Evolutionary conservation across 1,140 invertebrate species (phyloP), one percentile per base, ranked within the genome.

Genomic region (Ceratosolen solmsi): DNA sequence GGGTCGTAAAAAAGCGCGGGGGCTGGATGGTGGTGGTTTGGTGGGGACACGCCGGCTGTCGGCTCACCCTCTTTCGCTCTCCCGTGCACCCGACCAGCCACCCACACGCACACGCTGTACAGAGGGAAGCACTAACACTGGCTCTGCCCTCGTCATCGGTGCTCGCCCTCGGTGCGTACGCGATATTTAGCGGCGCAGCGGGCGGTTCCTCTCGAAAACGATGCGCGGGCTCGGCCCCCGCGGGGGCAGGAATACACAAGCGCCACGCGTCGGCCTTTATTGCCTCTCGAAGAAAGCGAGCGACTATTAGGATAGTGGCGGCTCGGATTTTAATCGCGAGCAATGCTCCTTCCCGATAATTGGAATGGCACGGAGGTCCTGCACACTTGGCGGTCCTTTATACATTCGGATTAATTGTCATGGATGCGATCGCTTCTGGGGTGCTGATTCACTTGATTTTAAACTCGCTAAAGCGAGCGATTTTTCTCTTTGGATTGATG

Each of bases 211-310:
- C 22, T 81, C 58, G 79, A 84, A 78, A 68, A 68, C 20, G 33
- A 84, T 81, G 75, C 46, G 46, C 78, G 82, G 63, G 75, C 46
- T 36, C 78, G 82, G 63, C 85, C 84, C 86, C 58, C 79, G n/a
- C 38, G 65, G 8, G 56, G 8, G 30, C 8, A 46, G 3, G 79
- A 33, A 68, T 65, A 79, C n/a, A 74, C 51, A 70, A 74, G 78
- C 74, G 88, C 85, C 87, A 88, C 88, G 88, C 88, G 87, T 87
- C 86, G 60, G 46, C 33, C 86, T 83, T 88, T 89, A 89, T 88
- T 89, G 88, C 87, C 87, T 89, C 75, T 84, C 84, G 83, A 83
- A n/a, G 63, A 68, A 38, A 38, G 33, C 63, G 63, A n/a, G 63
- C 25, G 5, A 38, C 63, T n/a, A 38, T 68, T 68, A 68, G 20